Base-by-base conservation (phyloP, 2,797 vertebrate species). In the Kryptopterus vitreolus region DNA sequence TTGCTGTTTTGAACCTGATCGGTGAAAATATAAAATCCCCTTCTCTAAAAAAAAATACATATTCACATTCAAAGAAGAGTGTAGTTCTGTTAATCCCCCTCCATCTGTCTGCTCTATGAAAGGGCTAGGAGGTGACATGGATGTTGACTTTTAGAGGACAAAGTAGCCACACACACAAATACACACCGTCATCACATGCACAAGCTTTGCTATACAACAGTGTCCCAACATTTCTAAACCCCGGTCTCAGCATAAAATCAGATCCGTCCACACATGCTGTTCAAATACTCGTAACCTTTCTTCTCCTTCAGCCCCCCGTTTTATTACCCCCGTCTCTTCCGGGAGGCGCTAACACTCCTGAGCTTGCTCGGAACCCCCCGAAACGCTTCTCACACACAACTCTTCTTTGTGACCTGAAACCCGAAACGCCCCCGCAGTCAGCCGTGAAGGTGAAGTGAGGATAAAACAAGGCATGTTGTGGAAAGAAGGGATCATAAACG, bases 51-150 rank as follows among this genome's bases (percentile, higher is more conserved):
- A 43, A 18, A 65, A 78, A 52, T 82, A 52, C 61, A 55, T 76
- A 76, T 84, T 76, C 76, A 82, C 84, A 84, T 84, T 79, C 66
- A 82, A 58, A 77, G 80, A 80, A 81, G 48, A 75, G 29, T 85
- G 85, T 83, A 89, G 87, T 83, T 72, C 57, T 62, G 15, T 22
- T 55, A 69, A n/a, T 18, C 31, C 20, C 29, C 31, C 31, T 35
- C 33, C 33, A 9, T 22, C 31, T 38, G 8, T 38, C 18, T 62
- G 61, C 29, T 33, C 33, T 62, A n/a, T 33, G 18, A 33, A 62
- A 35, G 29, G 1, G 31, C 61, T 31, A 35, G 18, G 10, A 62
- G 7, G 20, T 29, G 26, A 62, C 61, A 20, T 62, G 61, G 29
- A 62, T 20, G 16, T 8, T 33, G 62, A 65, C 18, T 38, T 65